phyloP scores from a whole-genome alignment of 2,888 invertebrate species.

The Calliphora vomitoria region DNA sequence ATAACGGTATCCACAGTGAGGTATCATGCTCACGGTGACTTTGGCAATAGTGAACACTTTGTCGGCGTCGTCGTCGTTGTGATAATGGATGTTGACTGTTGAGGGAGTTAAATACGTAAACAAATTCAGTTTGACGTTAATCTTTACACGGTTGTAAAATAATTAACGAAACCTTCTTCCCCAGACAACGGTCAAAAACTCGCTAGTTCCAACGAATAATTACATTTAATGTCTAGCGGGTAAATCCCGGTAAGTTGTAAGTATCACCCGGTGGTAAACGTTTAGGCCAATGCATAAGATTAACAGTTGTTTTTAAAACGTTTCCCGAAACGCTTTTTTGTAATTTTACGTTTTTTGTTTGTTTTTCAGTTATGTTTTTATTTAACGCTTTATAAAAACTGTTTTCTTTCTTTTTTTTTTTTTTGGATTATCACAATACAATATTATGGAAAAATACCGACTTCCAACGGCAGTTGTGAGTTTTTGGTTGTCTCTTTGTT shows the following conservation, averaged over 20 bases:
- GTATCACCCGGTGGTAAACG: conserved; percentile 22
- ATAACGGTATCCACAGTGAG: conserved; percentile 92
- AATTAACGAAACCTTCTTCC: conserved; percentile 8
- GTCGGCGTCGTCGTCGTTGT: conserved; percentile 70
- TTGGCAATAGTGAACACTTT: conserved; percentile 77
- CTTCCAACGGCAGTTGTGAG: background rate
- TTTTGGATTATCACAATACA: conserved; percentile 11
- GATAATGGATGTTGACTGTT: conserved; percentile 50
- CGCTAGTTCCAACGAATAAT: conserved; percentile 4
- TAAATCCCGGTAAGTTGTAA: conserved; percentile 18
- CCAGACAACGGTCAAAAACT: conserved; percentile 29
- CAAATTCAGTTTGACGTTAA: conserved; percentile 65
- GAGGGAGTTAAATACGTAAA: conserved; percentile 43
- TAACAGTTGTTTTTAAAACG: conserved; percentile 31
- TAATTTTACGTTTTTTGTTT: conserved; percentile 7
- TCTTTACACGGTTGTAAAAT: background rate
- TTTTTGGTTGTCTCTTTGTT: background rate
- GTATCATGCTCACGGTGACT: conserved; percentile 85
- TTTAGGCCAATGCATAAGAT: conserved; percentile 48
- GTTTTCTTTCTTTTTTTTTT: background rate
- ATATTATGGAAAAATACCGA: conserved; percentile 51
- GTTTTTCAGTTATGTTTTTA: conserved; percentile 21
- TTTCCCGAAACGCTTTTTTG: conserved; percentile 27
- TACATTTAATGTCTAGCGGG: conserved; percentile 64
- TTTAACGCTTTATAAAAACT: background rate